Conservation (phyloP, 2,113 vertebrate species). For the Tor tambroides region DNA sequence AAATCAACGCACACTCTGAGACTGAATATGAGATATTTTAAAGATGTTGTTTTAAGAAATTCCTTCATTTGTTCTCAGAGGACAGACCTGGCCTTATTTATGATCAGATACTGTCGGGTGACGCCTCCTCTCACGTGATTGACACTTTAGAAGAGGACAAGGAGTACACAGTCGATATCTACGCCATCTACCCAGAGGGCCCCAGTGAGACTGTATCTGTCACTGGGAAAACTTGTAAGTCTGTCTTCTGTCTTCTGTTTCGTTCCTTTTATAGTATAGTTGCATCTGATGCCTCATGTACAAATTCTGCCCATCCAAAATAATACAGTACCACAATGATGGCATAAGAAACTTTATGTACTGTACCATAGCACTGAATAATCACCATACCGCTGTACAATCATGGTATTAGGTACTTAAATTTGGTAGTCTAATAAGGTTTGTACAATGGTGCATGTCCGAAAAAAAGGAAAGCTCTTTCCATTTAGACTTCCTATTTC, state of each 20-base stretch:
- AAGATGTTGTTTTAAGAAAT: background rate
- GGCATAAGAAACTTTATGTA: background rate
- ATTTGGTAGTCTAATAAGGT: no score
- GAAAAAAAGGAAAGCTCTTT: no score
- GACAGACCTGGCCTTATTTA: slow-evolving; percentile 77
- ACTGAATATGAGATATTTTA: background rate
- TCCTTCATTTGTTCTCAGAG: slow-evolving; percentile 64
- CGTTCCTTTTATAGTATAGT: background rate
- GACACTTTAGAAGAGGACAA: slow-evolving; percentile 83
- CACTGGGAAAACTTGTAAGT: slow-evolving; percentile 82
- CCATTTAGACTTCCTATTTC: no score
- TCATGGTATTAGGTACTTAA: no score
- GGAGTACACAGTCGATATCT: slow-evolving; percentile 84
- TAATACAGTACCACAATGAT: background rate
- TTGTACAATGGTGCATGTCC: no score
- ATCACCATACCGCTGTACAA: background rate
- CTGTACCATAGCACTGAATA: background rate
- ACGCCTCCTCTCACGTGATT: slow-evolving; percentile 81
- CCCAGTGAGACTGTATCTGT: slow-evolving; percentile 77
- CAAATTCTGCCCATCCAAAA: background rate
- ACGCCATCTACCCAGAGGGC: slow-evolving; percentile 77
- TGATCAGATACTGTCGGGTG: slow-evolving; percentile 76
- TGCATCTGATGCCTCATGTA: background rate
- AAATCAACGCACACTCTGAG: background rate
- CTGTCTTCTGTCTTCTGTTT: slow-evolving; percentile 7